Evolutionary conservation across 2,797 vertebrate genomes (phyloP).

Genomic region (Muscicapa comitata): DNA sequence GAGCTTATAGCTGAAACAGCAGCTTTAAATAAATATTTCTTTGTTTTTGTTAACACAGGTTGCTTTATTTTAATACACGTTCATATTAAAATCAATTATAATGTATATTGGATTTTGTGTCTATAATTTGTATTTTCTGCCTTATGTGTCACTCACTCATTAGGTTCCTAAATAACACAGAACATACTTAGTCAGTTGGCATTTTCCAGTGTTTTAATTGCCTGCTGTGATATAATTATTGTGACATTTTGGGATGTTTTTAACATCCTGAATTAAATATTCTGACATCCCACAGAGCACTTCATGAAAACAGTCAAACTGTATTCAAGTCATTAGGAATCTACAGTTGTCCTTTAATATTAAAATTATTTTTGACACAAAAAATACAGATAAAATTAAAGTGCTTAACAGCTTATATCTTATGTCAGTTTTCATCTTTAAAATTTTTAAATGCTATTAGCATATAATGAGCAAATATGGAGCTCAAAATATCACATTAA

Average conservation of each 20-base stretch:
- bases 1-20: not conserved
- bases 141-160: constrained; percentile 82
- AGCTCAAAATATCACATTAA: not conserved
- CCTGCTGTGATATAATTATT: constrained; percentile 91
- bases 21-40: constrained; percentile 2
- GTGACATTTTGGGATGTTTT: constrained; percentile 89
- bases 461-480: not conserved
- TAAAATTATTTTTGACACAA: constrained; percentile 77
- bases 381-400: constrained; percentile 74
- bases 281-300: constrained; percentile 87
- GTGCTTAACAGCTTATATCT: constrained; percentile 69
- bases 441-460: not conserved
- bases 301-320: constrained; percentile 85
- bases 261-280: constrained; percentile 91
- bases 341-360: constrained; percentile 80
- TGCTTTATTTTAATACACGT: constrained; percentile 41
- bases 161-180: constrained; percentile 85
- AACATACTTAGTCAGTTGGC: constrained; percentile 84
- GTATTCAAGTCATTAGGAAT: constrained; percentile 82
- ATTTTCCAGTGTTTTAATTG: constrained; percentile 89
- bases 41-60: constrained; percentile 19
- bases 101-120: constrained; percentile 56
- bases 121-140: constrained; percentile 71
- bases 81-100: constrained; percentile 62
- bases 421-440: constrained; percentile 50